A percentile compares a stretch with the other conserved stretches of the same genome.
Evolutionary conservation across 1,140 invertebrate genomes (phyloP).

Genomic region (Penaeus indicus): DNA sequence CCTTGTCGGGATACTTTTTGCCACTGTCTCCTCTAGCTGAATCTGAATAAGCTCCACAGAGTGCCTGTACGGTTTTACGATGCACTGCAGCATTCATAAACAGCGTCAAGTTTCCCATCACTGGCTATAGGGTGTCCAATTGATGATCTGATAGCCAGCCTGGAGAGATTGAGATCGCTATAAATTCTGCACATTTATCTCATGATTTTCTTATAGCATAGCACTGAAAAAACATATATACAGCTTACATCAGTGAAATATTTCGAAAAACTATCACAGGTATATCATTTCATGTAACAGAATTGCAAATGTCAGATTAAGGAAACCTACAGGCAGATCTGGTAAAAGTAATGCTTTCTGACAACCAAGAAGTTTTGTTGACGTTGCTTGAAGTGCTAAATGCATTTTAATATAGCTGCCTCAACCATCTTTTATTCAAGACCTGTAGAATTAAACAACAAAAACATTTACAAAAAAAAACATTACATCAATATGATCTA

Average conservation of each 20-base stretch:
- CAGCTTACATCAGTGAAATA: no score
- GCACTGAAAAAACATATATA: not conserved
- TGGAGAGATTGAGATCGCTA: slow-evolving; percentile 68
- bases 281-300: slow-evolving; percentile 15
- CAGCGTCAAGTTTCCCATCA: slow-evolving; percentile 82
- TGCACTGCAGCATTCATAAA: slow-evolving; percentile 73
- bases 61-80: slow-evolving; percentile 34
- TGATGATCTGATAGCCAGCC: slow-evolving; percentile 98
- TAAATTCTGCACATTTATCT: not conserved
- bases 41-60: slow-evolving; percentile 82
- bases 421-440: slow-evolving; percentile 92
- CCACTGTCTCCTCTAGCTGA: slow-evolving; percentile 98
- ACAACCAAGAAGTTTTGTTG: slow-evolving; percentile 89
- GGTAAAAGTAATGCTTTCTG: slow-evolving; percentile 99
- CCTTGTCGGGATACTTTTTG: slow-evolving; percentile 87
- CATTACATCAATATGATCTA: no score
- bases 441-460: slow-evolving; percentile 74
- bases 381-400: slow-evolving; percentile 86
- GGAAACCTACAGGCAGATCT: slow-evolving; percentile 87
- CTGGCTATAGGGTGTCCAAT: slow-evolving; percentile 89
- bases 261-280: not conserved
- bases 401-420: slow-evolving; percentile 87
- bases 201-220: not conserved
- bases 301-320: not conserved
- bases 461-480: slow-evolving; percentile 29